Base-by-base conservation (phyloP, 2,888 invertebrate species). In the Myopa tessellatipennis region DNA sequence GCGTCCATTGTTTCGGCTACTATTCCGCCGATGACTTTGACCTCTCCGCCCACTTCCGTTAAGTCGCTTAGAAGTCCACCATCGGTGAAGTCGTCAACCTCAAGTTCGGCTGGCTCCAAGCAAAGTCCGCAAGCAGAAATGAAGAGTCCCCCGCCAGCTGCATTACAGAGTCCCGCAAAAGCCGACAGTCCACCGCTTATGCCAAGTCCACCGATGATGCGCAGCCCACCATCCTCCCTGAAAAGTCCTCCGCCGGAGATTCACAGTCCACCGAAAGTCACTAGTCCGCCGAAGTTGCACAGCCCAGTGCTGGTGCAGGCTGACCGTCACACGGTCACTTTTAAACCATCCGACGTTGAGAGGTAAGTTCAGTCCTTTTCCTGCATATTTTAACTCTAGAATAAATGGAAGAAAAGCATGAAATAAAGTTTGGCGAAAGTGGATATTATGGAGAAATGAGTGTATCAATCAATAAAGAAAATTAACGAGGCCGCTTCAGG, bases 131-230 rank as follows among this genome's bases (percentile, higher is more conserved):
- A n/a, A 12, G 50, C 67, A 38, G 60, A 45, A n/a, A 6, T 10
- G 14, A 75, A 75, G 34, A 68, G 78, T 65, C 78, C 70, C 55
- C 26, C 79, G 7, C 70, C 82, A 3, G 81, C 82, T 63, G 76
- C 79, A 8, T 77, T 86, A 14, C 85, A 87, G 76, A 87, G 87
- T 45, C 87, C 87, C 14, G 83, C 83, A 3, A 83, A 83, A 26
- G 87, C 86, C 4, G 87, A 87, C 45, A 81, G 87, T 34, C 85
- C 87, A 10, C 87, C 87, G 75, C 81, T 80, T 1, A 87, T 87
- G 87, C 87, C 87, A 50, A 86, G 87, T 70, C 87, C 87, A 0
- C 87, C 87, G 40, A 84, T 84, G 83, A 85, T 87, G 78, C 86
- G 86, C 69, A 83, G 86, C n/a, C 86, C 87, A 26, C 87, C 87